Base-by-base conservation (phyloP, 1,140 invertebrate species). In the Gonioctena quinquepunctata region DNA sequence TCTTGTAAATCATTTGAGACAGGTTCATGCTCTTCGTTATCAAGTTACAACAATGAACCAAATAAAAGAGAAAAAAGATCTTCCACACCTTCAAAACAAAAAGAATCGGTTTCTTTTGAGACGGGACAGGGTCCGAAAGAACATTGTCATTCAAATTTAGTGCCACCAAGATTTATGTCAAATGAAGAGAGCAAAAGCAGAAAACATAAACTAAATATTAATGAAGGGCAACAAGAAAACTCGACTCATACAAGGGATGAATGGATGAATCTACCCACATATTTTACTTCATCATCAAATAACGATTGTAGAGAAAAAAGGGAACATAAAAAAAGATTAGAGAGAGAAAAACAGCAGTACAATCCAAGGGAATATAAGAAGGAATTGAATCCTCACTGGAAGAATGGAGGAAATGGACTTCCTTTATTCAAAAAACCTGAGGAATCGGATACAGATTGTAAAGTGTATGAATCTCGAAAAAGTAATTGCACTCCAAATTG, bases 301-400 rank as follows among this genome's bases (percentile, higher is more conserved):
- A 61, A 76, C 80, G 64, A 87, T 81, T 74, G 82, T 79, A 78
- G 42, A 70, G 79, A 62, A 62, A 67, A 76, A 56, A 68, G 71
- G 18, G 75, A 78, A 57, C 28, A 75, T 48, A 75, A 77, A 18
- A 76, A 79, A 68, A 68, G 70, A 66, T 33, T 62, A 50, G 50
- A 75, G 69, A 75, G 65, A 71, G 83, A 85, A 75, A 81, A 86
- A 71, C 86, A 88, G 70, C 84, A 86, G 13, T 89, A 90, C 75
- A 86, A 94, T 87, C 91, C 91, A 42, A 90, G 91, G 2, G 91
- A 90, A 71, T 91, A 90, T 79, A 81, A 79, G 2, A 86, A 89
- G 77, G 96, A 98, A 85, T 84, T 96, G 54, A 98, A 98, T 88
- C 95, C 94, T 1, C 94, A 96, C 82, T 97, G 95, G 94, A 95